These are phyloP conservation scores for Agapornis roseicollis DNA, from an alignment of 2,113 vertebrate genomes.

Conservation along the genomic window DNA sequence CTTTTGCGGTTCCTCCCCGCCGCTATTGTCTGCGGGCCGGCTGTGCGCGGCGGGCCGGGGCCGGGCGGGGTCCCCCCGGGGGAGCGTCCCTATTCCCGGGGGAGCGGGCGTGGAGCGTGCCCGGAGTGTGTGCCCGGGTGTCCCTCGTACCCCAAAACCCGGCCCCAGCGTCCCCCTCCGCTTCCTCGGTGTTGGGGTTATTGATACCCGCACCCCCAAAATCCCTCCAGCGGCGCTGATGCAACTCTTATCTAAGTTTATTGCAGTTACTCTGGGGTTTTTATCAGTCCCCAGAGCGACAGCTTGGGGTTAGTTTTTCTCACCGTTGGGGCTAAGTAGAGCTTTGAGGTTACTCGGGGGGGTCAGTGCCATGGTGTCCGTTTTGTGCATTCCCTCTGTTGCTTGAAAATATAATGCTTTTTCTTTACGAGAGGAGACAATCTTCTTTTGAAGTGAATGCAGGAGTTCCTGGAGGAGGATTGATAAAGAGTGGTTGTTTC, in stretches of 20 bases:
- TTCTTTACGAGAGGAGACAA: neutral
- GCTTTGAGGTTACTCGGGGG: neutral
- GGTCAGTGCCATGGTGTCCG: neutral
- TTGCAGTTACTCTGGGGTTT: neutral
- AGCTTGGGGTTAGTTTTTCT: neutral
- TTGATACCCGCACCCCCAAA: fast-evolving
- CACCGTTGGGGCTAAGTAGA: neutral
- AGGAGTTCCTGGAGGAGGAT: neutral
- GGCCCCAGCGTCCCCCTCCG: neutral
- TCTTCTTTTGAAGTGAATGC: neutral
- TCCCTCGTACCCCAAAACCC: neutral
- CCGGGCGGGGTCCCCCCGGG: conserved; percentile 7
- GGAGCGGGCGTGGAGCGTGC: neutral
- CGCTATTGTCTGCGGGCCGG: conserved; percentile 36
- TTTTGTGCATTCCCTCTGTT: neutral
- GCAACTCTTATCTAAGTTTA: neutral
- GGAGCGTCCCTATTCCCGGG: neutral
- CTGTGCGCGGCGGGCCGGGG: neutral
- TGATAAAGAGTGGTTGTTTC: neutral
- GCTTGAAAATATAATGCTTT: neutral
- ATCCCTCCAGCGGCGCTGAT: neutral
- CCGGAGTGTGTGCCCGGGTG: neutral
- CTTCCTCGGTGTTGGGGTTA: fast-evolving
- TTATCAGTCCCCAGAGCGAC: fast-evolving
- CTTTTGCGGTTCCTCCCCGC: neutral